Evolutionary conservation across 1,140 invertebrate species (phyloP), one percentile per base, ranked within the genome.

Genomic region (Papilio dardanus): DNA sequence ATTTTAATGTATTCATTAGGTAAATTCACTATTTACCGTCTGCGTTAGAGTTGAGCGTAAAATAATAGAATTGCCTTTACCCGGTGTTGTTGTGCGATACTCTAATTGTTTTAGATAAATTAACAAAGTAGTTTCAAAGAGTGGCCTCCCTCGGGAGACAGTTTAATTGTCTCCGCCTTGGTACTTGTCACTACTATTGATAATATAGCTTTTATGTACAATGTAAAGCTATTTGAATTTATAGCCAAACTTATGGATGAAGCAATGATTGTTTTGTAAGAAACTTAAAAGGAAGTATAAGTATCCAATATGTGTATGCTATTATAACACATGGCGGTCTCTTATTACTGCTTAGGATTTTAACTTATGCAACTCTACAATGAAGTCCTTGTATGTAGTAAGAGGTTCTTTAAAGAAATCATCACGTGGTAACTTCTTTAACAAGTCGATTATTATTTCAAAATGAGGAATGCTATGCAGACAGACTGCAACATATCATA

Each of bases 81-180:
- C 69, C 78, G 79, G 83, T 84, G 79, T 86, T 83, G 85, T 58
- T 81, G 83, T 81, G 82, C 81, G 82, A 77, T 90, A 83, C 80
- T 85, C 82, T 91, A 89, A 90, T 90, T 89, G 88, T 89, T 88
- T 89, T 84, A 86, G 85, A 89, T 90, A 90, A 90, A 89, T 91
- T 91, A 91, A 87, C 88, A 83, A 89, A 90, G 87, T 90, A 90
- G 88, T 90, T 89, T 80, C 82, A 84, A 89, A 88, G 84, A 85
- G 83, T 83, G 82, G 82, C 80, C 79, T 79, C 85, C 81, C 83
- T 42, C 31, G 82, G 81, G 81, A 83, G 77, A 83, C 86, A 86
- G 82, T 88, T 88, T 90, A 90, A 90, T 90, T 89, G 81, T 86
- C 78, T 83, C 77, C 79, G 78, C 46, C 77, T 77, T 77, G 77